Conservation (phyloP, 2,113 vertebrate species). For the Panthera leo region DNA sequence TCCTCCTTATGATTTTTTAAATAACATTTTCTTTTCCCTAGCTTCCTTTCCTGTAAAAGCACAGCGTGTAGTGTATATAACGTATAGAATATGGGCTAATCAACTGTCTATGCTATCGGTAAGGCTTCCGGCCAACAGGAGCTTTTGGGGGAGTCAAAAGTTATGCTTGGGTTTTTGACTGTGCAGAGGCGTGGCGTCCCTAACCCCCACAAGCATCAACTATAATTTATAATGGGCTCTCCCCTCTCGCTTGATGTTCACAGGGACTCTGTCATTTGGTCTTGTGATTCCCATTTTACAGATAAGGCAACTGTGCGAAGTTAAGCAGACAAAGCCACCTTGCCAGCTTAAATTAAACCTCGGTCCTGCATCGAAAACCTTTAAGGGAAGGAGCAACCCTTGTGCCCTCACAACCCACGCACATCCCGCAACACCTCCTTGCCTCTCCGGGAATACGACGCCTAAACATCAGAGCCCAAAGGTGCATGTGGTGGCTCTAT, state of each 20-base stretch:
- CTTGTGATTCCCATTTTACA: not conserved
- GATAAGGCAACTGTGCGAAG: not conserved
- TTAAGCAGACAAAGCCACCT: not conserved
- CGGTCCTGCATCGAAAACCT: not conserved
- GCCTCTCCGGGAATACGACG: not conserved
- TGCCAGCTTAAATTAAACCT: not conserved
- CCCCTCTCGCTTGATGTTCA: not conserved
- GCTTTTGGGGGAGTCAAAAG: not conserved
- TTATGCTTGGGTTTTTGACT: not conserved
- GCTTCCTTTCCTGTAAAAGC: not conserved
- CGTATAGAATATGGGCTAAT: not conserved
- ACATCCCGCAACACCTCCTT: fast-evolving
- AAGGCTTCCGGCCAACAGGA: not conserved
- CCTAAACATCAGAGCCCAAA: not conserved
- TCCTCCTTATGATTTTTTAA: not conserved
- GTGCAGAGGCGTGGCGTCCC: not conserved
- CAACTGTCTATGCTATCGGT: not conserved
- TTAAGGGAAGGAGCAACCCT: not conserved
- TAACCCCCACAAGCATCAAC: not conserved
- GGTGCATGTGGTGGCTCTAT: not conserved
- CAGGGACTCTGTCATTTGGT: not conserved
- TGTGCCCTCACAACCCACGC: not conserved
- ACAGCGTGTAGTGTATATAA: not conserved
- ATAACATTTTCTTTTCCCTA: not conserved
- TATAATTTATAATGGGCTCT: not conserved